A percentile compares a stretch with the other conserved stretches of the same genome.
Conservation (phyloP, 2,113 vertebrate species). For the Tautogolabrus adspersus region DNA sequence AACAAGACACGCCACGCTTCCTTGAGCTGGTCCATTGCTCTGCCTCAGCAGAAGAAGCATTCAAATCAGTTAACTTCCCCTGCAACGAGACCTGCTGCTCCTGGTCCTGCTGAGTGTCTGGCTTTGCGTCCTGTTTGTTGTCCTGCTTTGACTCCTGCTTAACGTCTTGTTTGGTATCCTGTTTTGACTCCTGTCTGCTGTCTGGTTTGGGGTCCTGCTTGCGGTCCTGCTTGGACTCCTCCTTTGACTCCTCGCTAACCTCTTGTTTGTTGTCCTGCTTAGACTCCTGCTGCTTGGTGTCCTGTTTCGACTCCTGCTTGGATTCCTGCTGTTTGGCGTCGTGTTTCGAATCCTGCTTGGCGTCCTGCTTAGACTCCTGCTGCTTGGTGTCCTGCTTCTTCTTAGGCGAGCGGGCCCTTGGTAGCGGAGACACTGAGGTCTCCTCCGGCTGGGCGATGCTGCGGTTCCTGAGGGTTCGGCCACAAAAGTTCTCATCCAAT, state of each 20-base stretch:
- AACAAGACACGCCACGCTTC: slow-evolving; percentile 91
- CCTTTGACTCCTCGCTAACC: slow-evolving; percentile 27
- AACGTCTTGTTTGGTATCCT: slow-evolving; percentile 81
- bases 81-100: slow-evolving; percentile 81
- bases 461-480: slow-evolving; percentile 98
- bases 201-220: background rate
- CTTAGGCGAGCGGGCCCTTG: slow-evolving; percentile 95
- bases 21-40: slow-evolving; percentile 90
- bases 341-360: slow-evolving; percentile 64
- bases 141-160: slow-evolving; percentile 41
- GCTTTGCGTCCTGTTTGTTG: slow-evolving; percentile 29
- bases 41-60: slow-evolving; percentile 80
- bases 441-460: slow-evolving; percentile 98
- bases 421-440: slow-evolving; percentile 88
- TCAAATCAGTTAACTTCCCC: slow-evolving; percentile 86
- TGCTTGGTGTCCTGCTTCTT: slow-evolving; percentile 88
- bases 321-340: slow-evolving; percentile 82
- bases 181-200: background rate
- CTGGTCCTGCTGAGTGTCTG: slow-evolving; percentile 57
- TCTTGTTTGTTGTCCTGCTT: slow-evolving; percentile 67
- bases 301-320: slow-evolving; percentile 74
- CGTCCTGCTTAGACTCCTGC: slow-evolving; percentile 70
- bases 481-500: slow-evolving; percentile 99
- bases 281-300: slow-evolving; percentile 52
- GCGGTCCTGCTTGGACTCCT: background rate